Percentiles rank a stretch among this genome's conserved stretches.
Evolutionary conservation across 2,797 vertebrate genomes (phyloP).

Genomic region (Ptychadena robeensis): DNA sequence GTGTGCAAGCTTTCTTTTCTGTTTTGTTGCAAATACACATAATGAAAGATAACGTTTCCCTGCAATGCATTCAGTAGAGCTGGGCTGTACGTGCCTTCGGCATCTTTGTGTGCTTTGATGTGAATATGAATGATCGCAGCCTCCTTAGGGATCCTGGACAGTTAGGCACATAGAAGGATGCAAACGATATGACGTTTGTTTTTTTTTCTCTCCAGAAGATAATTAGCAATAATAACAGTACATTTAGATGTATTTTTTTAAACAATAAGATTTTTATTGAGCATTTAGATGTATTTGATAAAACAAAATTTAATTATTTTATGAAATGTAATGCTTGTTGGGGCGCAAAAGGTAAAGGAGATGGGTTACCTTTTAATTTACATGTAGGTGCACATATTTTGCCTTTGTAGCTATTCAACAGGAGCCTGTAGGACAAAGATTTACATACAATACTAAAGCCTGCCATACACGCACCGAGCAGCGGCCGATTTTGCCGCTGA

Average conservation of each 20-base stretch:
- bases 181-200: slow-evolving; percentile 21
- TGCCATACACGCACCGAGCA: too few relatives aligned
- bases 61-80: slow-evolving; percentile 30
- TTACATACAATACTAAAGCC: background rate
- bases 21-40: slow-evolving; percentile 53
- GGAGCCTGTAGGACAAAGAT: background rate
- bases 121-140: slow-evolving; percentile 44
- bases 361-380: background rate
- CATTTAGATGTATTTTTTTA: slow-evolving; percentile 30
- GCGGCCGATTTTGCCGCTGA: too few relatives aligned
- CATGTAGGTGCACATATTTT: background rate
- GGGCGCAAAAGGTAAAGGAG: too few relatives aligned
- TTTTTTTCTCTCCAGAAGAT: slow-evolving; percentile 15
- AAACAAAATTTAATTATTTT: too few relatives aligned
- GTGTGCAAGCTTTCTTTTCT: slow-evolving; percentile 39
- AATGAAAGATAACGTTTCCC: slow-evolving; percentile 54
- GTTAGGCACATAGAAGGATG: slow-evolving; percentile 18
- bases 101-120: slow-evolving; percentile 50
- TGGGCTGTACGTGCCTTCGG: slow-evolving; percentile 30
- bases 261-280: background rate
- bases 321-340: too few relatives aligned
- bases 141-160: slow-evolving; percentile 50
- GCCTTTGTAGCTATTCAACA: background rate
- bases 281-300: too few relatives aligned
- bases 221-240: slow-evolving; percentile 37